Base-by-base conservation (phyloP, 2,888 invertebrate genomes). In the Nysson spinosus region DNA sequence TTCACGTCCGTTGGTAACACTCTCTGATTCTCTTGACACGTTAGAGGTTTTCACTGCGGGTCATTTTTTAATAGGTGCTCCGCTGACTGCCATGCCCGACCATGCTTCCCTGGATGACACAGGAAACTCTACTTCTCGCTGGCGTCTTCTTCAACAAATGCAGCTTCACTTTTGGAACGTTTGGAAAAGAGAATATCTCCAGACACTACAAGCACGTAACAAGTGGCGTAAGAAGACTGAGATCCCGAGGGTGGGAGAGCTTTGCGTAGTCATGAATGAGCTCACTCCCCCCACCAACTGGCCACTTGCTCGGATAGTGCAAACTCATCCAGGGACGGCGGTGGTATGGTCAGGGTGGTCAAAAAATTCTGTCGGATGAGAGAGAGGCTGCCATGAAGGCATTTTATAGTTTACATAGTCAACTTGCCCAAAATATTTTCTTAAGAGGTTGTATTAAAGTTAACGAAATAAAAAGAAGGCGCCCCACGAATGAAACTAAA, bases 361-460 rank as follows among this genome's bases (percentile, higher is more conserved):
- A 67, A 69, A 69, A 67, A 69, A 66, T 62, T 54, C 26, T 54
- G 61, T 56, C 64, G 61, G 67, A 63, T 61, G 72, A 69, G 40
- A 72, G 70, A 62, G 62, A 65, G 49, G 50, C 58, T 51, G 54
- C 68, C 49, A 65, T 65, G 55, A 39, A 55, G 19, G 55, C 17
- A 39, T 69, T 69, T 61, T 65, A 65, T 65, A 62, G 57, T 67
- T 67, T 74, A 61, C 28, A 63, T 55, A 70, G 62, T 72, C 63
- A 74, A 69, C 49, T 75, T 60, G 72, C 72, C 39, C 73, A 75
- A 72, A 74, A 74, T 68, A 72, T 75, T 63, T 73, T 61, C 55
- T 63, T 73, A 72, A 71, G 75, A 73, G 68, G 56, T 62, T 73
- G 65, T 60, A 70, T 74, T 47, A 72, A 66, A 76, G 58, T 58